Percentiles rank a stretch among this genome's conserved stretches.
Conservation (phyloP, 2,113 vertebrate genomes). For the Sphaerodactylus townsendi region DNA sequence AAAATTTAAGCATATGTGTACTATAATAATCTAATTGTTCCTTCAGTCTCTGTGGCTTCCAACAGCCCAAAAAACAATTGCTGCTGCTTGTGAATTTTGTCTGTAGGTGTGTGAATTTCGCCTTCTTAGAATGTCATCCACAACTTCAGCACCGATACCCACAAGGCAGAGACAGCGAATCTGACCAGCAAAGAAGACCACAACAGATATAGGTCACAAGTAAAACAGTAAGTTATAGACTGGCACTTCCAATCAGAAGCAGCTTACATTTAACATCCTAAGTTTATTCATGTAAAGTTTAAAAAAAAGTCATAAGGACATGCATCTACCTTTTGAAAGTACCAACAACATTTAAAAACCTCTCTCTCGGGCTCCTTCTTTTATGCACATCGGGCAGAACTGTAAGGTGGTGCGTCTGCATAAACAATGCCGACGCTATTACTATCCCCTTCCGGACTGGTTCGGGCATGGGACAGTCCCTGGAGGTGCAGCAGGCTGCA, state of each 20-base stretch:
- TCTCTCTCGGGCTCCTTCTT: too few species aligned
- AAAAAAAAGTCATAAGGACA: not conserved
- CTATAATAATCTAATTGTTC: not conserved
- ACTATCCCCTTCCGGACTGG: too few species aligned
- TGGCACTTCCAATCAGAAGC: not conserved
- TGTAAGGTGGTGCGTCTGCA: too few species aligned
- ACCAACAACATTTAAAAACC: not conserved
- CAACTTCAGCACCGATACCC: not conserved
- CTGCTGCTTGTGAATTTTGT: not conserved
- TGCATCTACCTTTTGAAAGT: not conserved
- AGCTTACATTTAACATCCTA: not conserved
- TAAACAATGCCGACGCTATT: too few species aligned
- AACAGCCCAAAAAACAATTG: not conserved
- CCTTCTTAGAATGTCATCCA: not conserved
- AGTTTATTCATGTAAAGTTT: not conserved
- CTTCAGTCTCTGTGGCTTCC: not conserved
- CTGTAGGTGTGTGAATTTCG: not conserved
- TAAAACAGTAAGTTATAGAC: not conserved
- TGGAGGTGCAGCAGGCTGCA: too few species aligned
- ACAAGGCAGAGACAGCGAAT: not conserved
- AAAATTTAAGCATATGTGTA: accelerated
- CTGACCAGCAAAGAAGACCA: not conserved
- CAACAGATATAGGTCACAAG: not conserved
- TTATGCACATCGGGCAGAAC: too few species aligned
- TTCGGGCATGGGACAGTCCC: too few species aligned